Percentiles rank a stretch among this genome's conserved stretches.
Conservation (phyloP, 1,140 invertebrate species). For the Daktulosphaira vitifoliae region DNA sequence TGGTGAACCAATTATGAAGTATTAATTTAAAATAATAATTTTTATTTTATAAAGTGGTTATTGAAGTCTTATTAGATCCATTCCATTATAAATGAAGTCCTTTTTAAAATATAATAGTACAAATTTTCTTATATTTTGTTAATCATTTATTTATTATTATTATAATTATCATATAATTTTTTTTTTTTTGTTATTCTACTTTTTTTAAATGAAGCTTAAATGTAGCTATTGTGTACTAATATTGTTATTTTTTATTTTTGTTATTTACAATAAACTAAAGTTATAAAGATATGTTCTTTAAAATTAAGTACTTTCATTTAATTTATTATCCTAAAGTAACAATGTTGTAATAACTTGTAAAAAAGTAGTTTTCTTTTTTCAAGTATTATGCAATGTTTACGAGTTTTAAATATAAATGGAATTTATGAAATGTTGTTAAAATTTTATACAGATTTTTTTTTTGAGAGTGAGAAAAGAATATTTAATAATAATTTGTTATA, state of each 20-base stretch:
- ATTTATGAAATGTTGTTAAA: background rate
- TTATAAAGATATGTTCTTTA: background rate
- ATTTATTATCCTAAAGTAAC: constrained; percentile 5
- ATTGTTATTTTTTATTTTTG: constrained; percentile 26
- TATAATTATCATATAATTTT: background rate
- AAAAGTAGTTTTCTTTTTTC: background rate
- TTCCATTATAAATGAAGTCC: constrained; percentile 1
- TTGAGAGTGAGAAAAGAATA: too few species aligned
- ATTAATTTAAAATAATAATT: background rate
- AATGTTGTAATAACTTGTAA: background rate
- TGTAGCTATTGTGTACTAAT: background rate
- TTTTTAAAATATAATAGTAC: constrained; percentile 10
- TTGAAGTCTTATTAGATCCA: background rate
- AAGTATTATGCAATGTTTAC: too few species aligned
- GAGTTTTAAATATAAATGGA: background rate
- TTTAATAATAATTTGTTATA: too few species aligned
- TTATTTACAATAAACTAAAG: constrained; percentile 19
- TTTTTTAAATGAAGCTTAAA: too few species aligned
- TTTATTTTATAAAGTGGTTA: constrained; percentile 17
- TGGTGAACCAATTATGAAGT: background rate
- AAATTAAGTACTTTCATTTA: background rate
- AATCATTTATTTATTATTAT: constrained; percentile 1
- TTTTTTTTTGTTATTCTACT: background rate
- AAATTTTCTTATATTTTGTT: constrained; percentile 13
- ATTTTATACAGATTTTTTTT: too few species aligned